These are phyloP conservation scores for Larimichthys polyactis DNA, from an alignment of 2,113 vertebrate species.

Conservation along the genomic window DNA sequence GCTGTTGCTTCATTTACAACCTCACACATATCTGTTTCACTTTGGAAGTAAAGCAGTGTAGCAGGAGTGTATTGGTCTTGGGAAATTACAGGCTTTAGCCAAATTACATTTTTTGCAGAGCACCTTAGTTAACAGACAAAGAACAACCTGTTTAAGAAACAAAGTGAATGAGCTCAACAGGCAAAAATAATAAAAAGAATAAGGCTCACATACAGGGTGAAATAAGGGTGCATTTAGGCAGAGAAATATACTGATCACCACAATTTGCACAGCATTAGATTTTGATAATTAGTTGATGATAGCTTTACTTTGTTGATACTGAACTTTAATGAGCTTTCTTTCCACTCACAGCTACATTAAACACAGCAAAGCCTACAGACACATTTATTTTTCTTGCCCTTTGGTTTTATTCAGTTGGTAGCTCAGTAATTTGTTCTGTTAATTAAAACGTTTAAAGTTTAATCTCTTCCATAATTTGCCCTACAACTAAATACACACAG, in stretches of 20 bases:
- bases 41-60: background rate
- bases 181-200: background rate
- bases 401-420: background rate
- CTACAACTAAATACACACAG: background rate
- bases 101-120: conserved; percentile 2
- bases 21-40: background rate
- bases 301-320: background rate
- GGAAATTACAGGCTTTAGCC: conserved; percentile 9
- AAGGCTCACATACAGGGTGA: background rate
- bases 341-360: background rate
- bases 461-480: background rate
- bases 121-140: background rate
- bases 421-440: background rate
- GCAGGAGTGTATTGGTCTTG: no score
- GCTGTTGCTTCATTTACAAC: conserved; percentile 8
- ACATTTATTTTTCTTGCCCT: background rate
- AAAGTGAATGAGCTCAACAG: conserved; percentile 3
- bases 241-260: background rate
- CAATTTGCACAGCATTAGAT: background rate
- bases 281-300: background rate
- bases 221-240: background rate
- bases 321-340: background rate
- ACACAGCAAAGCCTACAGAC: background rate
- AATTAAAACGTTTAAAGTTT: conserved; percentile 1
- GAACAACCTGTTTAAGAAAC: background rate